phyloP scores from a whole-genome alignment of 2,888 invertebrate species.

The Calameuta filiformis region DNA sequence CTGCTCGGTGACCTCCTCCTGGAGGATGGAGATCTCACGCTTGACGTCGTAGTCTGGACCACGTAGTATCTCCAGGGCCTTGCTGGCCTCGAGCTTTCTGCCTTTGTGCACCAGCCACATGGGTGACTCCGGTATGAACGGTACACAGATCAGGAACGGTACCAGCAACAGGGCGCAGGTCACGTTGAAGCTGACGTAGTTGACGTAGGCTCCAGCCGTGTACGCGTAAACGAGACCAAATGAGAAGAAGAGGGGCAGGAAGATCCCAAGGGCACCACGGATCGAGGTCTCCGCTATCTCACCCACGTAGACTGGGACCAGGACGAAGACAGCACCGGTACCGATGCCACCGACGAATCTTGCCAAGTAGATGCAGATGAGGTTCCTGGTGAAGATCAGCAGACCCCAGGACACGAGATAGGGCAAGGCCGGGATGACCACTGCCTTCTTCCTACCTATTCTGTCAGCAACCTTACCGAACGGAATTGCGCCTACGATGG shows the following conservation, averaged over 20 bases:
- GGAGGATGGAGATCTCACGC: conserved; percentile 44
- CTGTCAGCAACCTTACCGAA: conserved; percentile 54
- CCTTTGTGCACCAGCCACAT: conserved; percentile 51
- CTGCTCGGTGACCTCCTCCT: conserved; percentile 48
- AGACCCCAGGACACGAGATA: conserved; percentile 64
- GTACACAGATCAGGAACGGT: conserved; percentile 54
- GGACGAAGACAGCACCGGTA: conserved; percentile 61
- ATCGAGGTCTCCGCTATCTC: conserved; percentile 68
- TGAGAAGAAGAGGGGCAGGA: conserved; percentile 66
- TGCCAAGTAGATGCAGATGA: conserved; percentile 44
- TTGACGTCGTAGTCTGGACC: conserved; percentile 46
- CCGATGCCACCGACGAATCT: conserved; percentile 67
- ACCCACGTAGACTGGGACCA: conserved; percentile 68
- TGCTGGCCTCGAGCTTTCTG: conserved; percentile 40
- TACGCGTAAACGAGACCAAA: conserved; percentile 68
- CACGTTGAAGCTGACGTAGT: conserved; percentile 65
- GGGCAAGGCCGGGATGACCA: conserved; percentile 46
- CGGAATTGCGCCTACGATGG: conserved; percentile 52
- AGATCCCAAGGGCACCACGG: conserved; percentile 68
- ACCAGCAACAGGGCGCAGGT: conserved; percentile 60
- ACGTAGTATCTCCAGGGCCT: conserved; percentile 40
- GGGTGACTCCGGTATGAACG: conserved; percentile 55
- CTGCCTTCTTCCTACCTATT: conserved; percentile 50
- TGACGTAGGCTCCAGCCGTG: conserved; percentile 62
- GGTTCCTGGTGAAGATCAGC: conserved; percentile 48